phyloP scores from a whole-genome alignment of 1,140 invertebrate genomes.

The Bombus balteatus region DNA sequence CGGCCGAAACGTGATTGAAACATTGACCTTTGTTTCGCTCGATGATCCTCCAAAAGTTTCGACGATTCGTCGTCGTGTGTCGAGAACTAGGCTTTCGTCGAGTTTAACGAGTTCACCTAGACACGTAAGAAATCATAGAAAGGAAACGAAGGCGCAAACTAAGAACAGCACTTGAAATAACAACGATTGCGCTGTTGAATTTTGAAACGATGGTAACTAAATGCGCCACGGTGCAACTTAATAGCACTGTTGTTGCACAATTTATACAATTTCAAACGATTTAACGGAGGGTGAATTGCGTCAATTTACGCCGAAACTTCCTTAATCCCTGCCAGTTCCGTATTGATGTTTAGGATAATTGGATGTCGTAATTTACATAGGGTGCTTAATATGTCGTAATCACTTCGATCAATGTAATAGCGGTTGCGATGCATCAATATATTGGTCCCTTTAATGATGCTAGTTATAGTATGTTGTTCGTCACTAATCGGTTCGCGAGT shows the following conservation, averaged over 20 bases:
- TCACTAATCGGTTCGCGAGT: not conserved
- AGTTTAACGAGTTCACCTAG: conserved; percentile 33
- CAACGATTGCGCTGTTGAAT: not conserved
- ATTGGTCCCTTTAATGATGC: conserved; percentile 33
- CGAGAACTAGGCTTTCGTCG: not conserved
- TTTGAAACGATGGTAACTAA: not conserved
- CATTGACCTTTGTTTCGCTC: conserved; percentile 27
- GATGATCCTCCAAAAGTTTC: conserved; percentile 42
- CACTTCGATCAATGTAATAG: conserved; percentile 46
- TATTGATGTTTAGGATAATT: conserved; percentile 57
- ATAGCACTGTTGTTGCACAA: not conserved
- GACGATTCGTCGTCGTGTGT: not conserved
- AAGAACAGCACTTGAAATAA: conserved; percentile 6
- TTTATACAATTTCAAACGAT: not conserved
- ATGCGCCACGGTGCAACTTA: not conserved
- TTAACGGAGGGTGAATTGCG: not conserved
- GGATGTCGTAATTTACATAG: conserved; percentile 59
- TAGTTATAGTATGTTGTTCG: conserved; percentile 32
- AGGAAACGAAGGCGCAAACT: not conserved
- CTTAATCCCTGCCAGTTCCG: conserved; percentile 30
- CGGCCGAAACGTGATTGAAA: not conserved
- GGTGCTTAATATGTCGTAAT: conserved; percentile 57
- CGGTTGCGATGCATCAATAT: conserved; percentile 34
- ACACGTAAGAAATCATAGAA: conserved; percentile 1
- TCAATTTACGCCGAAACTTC: conserved; percentile 32